Base-by-base conservation (phyloP, 2,888 invertebrate species). In the Corythucha ciliata region DNA sequence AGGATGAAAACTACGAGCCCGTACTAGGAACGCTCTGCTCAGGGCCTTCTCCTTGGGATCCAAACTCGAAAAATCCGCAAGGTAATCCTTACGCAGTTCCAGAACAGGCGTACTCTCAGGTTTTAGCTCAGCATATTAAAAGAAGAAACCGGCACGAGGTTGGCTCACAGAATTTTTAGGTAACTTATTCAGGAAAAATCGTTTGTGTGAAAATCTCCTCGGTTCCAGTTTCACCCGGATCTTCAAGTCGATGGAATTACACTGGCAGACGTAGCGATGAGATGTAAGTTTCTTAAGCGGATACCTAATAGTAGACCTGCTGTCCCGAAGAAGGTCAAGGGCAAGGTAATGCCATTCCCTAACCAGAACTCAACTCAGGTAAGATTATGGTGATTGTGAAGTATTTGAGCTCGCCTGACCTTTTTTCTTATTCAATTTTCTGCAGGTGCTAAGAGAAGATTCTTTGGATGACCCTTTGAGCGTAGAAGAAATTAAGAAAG, bases 211-310 rank as follows among this genome's bases (percentile, higher is more conserved):
- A 14, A 10, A 18, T 3, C 3, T 20, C 34, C 14, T 12, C 10
- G 25, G 4, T 46, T 52, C 37, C 63, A 82, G 78, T 74, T 76
- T 62, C 80, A 83, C 65, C 80, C 83, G 16, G 86, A 87, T 66
- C 72, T 87, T 46, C 81, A 83, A 62, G 84, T 82, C 12, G 75
- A 78, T 60, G 84, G 82, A 42, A 81, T 90, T 59, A 79, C 80
- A 7, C 68, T 90, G 47, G 77, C 82, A 60, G 89, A 81, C 68
- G 74, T 81, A 14, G 51, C 59, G 27, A 51, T 54, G 40, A 55
- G 60, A 44, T 58, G 58, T 44, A 59, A 59, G 46, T 37, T 57
- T 33, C 51, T 54, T 16, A 58, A 59, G 32, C 46, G 47, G 36
- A 42, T 47, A 10, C 18, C 51, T 3, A 20, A 21, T 16, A 53